Conservation (phyloP, 2,113 vertebrate species). For the Condylura cristata region DNA sequence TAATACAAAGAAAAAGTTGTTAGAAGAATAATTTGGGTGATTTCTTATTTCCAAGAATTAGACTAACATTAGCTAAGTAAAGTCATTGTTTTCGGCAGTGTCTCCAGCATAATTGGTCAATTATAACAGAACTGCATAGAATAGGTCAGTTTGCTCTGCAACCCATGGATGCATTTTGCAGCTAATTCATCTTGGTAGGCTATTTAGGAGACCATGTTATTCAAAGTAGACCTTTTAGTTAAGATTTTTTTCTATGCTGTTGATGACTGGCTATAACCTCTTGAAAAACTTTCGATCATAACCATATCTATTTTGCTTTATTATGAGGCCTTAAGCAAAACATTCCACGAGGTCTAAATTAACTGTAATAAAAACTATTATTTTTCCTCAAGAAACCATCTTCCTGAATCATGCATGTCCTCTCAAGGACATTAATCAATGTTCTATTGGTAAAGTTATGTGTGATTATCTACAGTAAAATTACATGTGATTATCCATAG, state of each 20-base stretch:
- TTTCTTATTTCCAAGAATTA: slow-evolving; percentile 48
- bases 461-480: background rate
- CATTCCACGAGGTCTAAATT: background rate
- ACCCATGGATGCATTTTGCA: background rate
- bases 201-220: background rate
- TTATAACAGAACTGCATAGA: slow-evolving; percentile 10
- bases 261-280: background rate
- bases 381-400: background rate
- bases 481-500: too few species aligned
- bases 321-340: background rate
- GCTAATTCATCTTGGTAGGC: background rate
- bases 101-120: slow-evolving; percentile 47
- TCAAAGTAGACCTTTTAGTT: background rate
- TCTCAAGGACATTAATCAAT: background rate
- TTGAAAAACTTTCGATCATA: slow-evolving; percentile 28
- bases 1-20: slow-evolving; percentile 15
- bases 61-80: slow-evolving; percentile 52
- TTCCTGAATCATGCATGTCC: background rate
- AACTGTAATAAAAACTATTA: background rate
- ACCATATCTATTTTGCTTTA: background rate
- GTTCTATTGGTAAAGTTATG: background rate
- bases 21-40: slow-evolving; percentile 36
- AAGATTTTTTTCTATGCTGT: background rate
- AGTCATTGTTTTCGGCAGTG: slow-evolving; percentile 36
- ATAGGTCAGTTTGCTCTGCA: background rate